phyloP scores from a whole-genome alignment of 2,113 vertebrate species.

The Mandrillus leucophaeus region DNA sequence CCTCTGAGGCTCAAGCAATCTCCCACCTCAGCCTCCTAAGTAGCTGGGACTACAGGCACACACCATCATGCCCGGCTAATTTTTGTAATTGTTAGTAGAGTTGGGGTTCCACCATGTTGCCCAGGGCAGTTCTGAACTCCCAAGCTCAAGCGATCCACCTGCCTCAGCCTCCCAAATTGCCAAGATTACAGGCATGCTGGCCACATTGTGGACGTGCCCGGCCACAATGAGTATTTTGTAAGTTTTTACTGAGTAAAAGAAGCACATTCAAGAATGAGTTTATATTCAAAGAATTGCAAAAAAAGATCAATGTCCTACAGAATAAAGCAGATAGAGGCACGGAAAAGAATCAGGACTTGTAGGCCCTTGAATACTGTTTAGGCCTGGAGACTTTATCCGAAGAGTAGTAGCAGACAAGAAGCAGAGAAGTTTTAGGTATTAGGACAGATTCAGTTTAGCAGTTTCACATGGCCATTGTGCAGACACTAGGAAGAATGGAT shows the following conservation, averaged over 20 bases:
- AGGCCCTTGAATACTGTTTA: background rate
- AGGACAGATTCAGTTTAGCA: background rate
- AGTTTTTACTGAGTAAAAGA: background rate
- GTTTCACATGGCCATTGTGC: background rate
- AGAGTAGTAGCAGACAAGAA: background rate
- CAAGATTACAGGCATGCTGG: no score
- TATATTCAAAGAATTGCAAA: background rate
- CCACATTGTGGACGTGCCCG: no score
- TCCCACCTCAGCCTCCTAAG: no score
- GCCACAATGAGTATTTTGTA: background rate
- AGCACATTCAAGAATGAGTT: background rate
- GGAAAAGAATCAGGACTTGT: background rate
- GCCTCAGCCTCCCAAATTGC: no score
- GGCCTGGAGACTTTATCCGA: background rate
- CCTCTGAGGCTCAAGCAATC: no score
- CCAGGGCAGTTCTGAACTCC: no score
- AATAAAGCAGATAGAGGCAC: background rate
- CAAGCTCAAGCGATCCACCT: no score
- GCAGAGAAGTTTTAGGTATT: background rate
- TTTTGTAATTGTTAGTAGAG: no score
- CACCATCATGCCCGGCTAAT: no score
- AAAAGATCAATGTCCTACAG: background rate
- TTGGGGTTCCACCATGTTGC: no score
- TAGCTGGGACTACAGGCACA: no score
- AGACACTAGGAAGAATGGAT: background rate